Conservation (phyloP, 2,888 invertebrate genomes). For the Hetaerina titia region DNA sequence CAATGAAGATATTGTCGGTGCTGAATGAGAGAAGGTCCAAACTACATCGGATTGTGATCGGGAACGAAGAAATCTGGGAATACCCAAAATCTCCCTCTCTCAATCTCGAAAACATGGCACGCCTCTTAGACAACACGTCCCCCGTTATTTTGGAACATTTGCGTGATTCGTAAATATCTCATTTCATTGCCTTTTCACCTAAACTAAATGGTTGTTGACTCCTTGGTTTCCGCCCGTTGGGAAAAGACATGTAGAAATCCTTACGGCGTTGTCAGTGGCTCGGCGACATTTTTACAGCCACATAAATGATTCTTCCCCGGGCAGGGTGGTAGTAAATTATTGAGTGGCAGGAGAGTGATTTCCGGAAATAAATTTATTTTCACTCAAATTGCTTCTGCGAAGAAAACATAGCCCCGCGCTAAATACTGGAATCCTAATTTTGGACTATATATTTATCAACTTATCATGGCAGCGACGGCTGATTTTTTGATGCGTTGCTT, state of each 20-base stretch:
- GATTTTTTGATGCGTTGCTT: too few species aligned
- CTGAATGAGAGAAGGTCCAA: neutral
- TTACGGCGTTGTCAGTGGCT: neutral
- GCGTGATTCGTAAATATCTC: slow-evolving; percentile 24
- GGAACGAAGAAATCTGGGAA: neutral
- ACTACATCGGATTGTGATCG: neutral
- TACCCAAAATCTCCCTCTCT: neutral
- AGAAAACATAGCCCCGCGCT: neutral
- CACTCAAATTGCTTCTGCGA: neutral
- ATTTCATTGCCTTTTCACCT: neutral
- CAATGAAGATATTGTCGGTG: neutral
- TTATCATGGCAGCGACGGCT: too few species aligned
- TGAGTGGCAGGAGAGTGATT: neutral
- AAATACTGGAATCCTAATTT: too few species aligned
- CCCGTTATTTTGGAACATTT: neutral
- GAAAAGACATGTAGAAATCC: neutral
- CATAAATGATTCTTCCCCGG: neutral
- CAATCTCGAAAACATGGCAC: neutral
- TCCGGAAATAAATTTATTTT: neutral
- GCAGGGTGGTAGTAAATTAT: neutral
- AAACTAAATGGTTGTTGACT: neutral
- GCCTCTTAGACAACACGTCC: neutral
- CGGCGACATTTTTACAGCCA: too few species aligned
- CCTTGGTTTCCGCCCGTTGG: neutral
- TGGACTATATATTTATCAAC: too few species aligned